Evolutionary conservation across 2,888 invertebrate species (phyloP).

Genomic region (Eumerus sabulonum): DNA sequence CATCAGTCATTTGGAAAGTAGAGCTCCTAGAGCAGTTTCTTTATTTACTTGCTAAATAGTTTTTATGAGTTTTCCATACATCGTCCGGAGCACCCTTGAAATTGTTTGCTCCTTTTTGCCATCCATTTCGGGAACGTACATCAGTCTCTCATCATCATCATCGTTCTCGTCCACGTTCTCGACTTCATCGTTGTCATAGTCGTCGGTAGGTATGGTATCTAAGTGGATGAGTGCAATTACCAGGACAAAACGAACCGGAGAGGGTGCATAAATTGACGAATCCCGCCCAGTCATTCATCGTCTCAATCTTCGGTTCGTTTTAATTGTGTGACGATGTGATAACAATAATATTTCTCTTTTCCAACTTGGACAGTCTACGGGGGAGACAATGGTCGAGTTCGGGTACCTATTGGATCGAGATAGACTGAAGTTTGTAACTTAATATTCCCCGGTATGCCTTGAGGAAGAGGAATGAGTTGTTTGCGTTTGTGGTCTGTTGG

Average conservation of each 20-base stretch:
- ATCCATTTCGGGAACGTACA: too few species aligned
- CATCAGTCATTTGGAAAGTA: slow-evolving; percentile 71
- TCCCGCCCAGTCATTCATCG: slow-evolving; percentile 14
- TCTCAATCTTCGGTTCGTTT: slow-evolving; percentile 27
- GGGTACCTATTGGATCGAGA: not conserved
- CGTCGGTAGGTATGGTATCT: not conserved
- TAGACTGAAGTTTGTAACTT: slow-evolving; percentile 53
- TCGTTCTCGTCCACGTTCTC: slow-evolving; percentile 1
- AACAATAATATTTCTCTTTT: slow-evolving; percentile 55
- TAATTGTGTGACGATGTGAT: slow-evolving; percentile 49
- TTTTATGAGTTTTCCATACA: slow-evolving; percentile 51
- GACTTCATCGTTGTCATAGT: not conserved
- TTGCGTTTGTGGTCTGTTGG: slow-evolving; percentile 7
- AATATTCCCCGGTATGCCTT: slow-evolving; percentile 40
- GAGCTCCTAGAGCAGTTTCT: slow-evolving; percentile 35
- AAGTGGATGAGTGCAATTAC: slow-evolving; percentile 47
- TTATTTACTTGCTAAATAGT: slow-evolving; percentile 64
- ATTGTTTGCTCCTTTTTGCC: not conserved
- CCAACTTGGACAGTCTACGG: slow-evolving; percentile 49
- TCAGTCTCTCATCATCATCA: not conserved
- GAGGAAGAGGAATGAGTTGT: slow-evolving; percentile 31
- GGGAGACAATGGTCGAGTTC: slow-evolving; percentile 29
- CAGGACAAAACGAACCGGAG: slow-evolving; percentile 9
- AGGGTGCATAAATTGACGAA: slow-evolving; percentile 58
- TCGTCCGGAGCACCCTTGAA: not conserved